Evolutionary conservation across 2,797 vertebrate genomes (phyloP).

Genomic region (Geotrypetes seraphini): DNA sequence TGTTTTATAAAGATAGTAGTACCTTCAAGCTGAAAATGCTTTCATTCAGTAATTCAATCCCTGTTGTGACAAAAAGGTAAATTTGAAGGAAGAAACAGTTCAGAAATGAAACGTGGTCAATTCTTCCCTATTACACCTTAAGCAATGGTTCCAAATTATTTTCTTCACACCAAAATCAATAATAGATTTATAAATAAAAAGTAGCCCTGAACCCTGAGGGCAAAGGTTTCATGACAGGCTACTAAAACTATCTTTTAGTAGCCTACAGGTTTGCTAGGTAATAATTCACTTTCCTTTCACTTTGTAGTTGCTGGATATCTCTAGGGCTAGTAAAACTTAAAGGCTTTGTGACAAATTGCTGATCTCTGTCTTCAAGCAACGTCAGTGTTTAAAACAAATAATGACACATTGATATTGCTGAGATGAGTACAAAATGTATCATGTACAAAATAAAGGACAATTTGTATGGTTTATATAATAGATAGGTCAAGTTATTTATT

Average conservation of each 20-base stretch:
- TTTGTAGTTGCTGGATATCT: constrained; percentile 39
- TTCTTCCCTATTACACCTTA: constrained; percentile 35
- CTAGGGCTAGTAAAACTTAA: constrained; percentile 42
- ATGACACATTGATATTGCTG: constrained; percentile 13
- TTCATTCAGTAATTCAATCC: constrained; percentile 16
- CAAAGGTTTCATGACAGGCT: constrained; percentile 54
- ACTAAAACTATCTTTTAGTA: constrained; percentile 48
- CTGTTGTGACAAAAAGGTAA: constrained; percentile 35
- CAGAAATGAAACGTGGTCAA: constrained; percentile 19
- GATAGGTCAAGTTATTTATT: no score
- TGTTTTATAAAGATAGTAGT: constrained; percentile 66
- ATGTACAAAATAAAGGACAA: no score
- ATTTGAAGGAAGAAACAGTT: constrained; percentile 27
- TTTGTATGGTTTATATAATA: no score
- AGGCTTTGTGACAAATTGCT: constrained; percentile 42
- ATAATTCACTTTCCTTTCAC: constrained; percentile 46
- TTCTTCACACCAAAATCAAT: constrained; percentile 62
- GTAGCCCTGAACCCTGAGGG: constrained; percentile 44
- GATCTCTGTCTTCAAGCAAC: constrained; percentile 21
- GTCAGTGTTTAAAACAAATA: background rate
- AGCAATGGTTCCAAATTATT: constrained; percentile 59
- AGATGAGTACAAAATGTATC: constrained; percentile 7
- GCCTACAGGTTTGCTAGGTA: constrained; percentile 37
- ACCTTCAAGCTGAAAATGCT: constrained; percentile 49
- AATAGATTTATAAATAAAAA: constrained; percentile 53